Evolutionary conservation across 2,888 invertebrate genomes (phyloP), one percentile per base, ranked within the genome.

Genomic region (Drosophila heteroneura): DNA sequence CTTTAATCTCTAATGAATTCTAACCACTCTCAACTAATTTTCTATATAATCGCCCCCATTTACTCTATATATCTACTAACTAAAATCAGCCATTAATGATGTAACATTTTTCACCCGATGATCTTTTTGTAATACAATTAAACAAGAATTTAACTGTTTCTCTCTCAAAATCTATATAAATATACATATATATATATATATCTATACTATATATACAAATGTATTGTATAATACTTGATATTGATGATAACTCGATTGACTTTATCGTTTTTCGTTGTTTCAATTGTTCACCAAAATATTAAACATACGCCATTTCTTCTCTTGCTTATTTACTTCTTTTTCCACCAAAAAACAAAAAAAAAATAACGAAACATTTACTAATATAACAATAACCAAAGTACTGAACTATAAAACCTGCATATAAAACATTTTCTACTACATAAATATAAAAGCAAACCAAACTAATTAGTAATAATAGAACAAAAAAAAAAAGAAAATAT

Each of bases 301-400:
- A 85, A 88, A 88, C 87, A 88, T 88, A 85, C 89, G 89, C 87
- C 83, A 90, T 91, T 85, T 90, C 83, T 90, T 91, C 91, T 90
- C 91, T 90, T 90, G 91, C 89, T 91, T 90, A 84, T 86, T 86
- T 88, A 87, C 86, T 86, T 89, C 89, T 87, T 85, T 81, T 87
- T 80, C 89, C 85, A 85, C 85, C 26, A 85, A 79, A 58, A 28
- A 6, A 28, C 26, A 22, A 0, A 22, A 44, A 44, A 44, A 47
- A 5, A 47, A 47, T 47, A 47, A 47, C 14, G 47, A 47, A 76
- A 76, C 76, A 80, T 80, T 66, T 71, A 79, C 70, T 69, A 82
- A 85, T 70, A 75, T 73, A 77, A 79, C 60, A 66, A 68, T 56
- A 66, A 78, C 35, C 37, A 70, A 74, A 79, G 58, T 77, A 75